These are phyloP conservation scores for Drosophila bocki DNA, from an alignment of 1,140 invertebrate genomes.

Conservation along the genomic window DNA sequence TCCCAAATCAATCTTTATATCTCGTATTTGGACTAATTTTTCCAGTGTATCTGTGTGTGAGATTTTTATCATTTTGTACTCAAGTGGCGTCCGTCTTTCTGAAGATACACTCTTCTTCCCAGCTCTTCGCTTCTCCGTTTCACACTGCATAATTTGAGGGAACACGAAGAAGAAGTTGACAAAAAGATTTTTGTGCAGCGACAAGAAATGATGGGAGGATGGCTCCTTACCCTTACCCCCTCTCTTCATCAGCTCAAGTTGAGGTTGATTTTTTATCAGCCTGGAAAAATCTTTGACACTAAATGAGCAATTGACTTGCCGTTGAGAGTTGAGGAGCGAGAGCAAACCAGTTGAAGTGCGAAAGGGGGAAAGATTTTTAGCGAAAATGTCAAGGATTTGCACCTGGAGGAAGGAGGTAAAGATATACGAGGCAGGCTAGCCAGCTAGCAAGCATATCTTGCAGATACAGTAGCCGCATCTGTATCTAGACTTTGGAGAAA, in stretches of 20 bases:
- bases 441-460: neutral
- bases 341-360: conserved; percentile 11
- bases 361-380: conserved; percentile 13
- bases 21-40: neutral
- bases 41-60: conserved; percentile 51
- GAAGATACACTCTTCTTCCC: conserved; percentile 22
- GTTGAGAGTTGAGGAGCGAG: conserved; percentile 21
- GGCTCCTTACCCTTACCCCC: conserved; percentile 32
- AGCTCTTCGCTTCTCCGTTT: conserved; percentile 46
- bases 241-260: conserved; percentile 19
- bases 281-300: conserved; percentile 81
- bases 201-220: conserved; percentile 72
- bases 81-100: conserved; percentile 69
- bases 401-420: conserved; percentile 39
- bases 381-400: conserved; percentile 61
- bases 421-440: neutral
- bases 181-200: conserved; percentile 78
- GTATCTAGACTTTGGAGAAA: conserved; percentile 41
- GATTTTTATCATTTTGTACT: conserved; percentile 81
- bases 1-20: neutral
- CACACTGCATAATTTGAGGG: conserved; percentile 80
- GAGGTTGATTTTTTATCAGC: conserved; percentile 59
- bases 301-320: conserved; percentile 82
- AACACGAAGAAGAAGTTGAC: conserved; percentile 59
- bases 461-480: conserved; percentile 40